Base-by-base conservation (phyloP, 2,888 invertebrate species). In the Heliconius cydno region DNA sequence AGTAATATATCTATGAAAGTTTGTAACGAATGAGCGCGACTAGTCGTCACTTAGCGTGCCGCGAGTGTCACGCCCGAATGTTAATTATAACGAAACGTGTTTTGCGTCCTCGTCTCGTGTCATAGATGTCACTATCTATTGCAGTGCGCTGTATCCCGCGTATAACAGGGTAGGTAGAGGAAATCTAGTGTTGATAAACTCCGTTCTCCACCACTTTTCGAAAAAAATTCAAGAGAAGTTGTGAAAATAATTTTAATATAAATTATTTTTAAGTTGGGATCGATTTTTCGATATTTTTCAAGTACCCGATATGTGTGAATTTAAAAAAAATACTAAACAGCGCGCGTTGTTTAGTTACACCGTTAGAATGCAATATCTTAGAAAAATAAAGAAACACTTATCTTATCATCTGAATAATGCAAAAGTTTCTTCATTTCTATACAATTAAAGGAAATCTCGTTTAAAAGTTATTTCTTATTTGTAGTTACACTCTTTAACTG, bases 1-100 rank as follows among this genome's bases (percentile, higher is more conserved):
- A 38, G 73, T 66, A 72, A 78, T 78, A 78, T 72, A 78, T 78
- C 66, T 38, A 46, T 34, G 73, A 67, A 66, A 78, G 72, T 78
- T 78, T 65, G 30, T 10, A 66, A 73, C 72, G 72, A 78, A 78
- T 66, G 38, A 65, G 41, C 72, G 65, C 38, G 63, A 66, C 65
- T 46, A 66, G 72, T 73, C 78, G 52, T 77, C 77, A 72, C 30
- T 72, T 52, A 65, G 34, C 10, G 46, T 66, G 66, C 78, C 78
- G 72, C 78, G 57, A 78, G 46, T 52, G 52, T 66, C 78, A 52
- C 65, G 22, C 52, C 73, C 71, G 65, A 52, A 19, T 52, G 77
- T 63, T 41, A 34, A 38, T 76, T 67, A 72, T 25, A 25, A 30
- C 12, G 52, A 28, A n/a, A 72, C 19, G 25, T 77, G 46, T 52